Conservation (phyloP, 2,113 vertebrate species). For the Coreoperca whiteheadi region DNA sequence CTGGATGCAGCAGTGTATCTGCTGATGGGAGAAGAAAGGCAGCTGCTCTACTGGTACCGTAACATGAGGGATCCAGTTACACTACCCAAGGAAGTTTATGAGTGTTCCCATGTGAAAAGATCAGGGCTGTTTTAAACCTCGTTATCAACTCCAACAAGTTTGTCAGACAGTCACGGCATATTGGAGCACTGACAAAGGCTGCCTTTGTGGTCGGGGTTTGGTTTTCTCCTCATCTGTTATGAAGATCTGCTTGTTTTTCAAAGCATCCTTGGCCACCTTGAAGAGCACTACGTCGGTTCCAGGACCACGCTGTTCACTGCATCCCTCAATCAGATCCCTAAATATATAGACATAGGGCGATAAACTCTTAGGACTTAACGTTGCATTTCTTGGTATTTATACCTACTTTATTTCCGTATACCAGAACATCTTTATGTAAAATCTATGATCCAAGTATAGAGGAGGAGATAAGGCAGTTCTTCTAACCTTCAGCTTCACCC, state of each 20-base stretch:
- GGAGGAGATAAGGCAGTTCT: constrained; percentile 14
- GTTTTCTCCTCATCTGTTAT: constrained; percentile 65
- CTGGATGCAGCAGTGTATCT: constrained; percentile 62
- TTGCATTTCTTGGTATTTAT: constrained; percentile 7
- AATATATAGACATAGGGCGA: constrained; percentile 23
- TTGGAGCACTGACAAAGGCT: constrained; percentile 81
- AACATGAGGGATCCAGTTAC: constrained; percentile 82
- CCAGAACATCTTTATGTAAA: constrained; percentile 9
- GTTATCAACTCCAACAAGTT: constrained; percentile 82
- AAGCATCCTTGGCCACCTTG: constrained; percentile 77
- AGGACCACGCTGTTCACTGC: constrained; percentile 51
- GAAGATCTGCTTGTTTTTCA: constrained; percentile 76
- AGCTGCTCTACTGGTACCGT: constrained; percentile 59
- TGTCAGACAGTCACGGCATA: constrained; percentile 86
- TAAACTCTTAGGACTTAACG: constrained; percentile 9
- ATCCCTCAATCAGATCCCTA: constrained; percentile 58
- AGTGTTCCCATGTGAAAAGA: constrained; percentile 65
- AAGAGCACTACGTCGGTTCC: constrained; percentile 59
- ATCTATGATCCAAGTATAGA: constrained; percentile 4
- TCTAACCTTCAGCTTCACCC: constrained; percentile 71
- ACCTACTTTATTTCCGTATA: constrained; percentile 7
- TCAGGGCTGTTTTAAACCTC: constrained; percentile 67
- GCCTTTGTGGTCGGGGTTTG: constrained; percentile 77
- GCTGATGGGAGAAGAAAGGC: constrained; percentile 63
- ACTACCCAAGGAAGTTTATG: constrained; percentile 73